Evolutionary conservation across 2,888 invertebrate species (phyloP).

Genomic region (Ennomos quercinarius): DNA sequence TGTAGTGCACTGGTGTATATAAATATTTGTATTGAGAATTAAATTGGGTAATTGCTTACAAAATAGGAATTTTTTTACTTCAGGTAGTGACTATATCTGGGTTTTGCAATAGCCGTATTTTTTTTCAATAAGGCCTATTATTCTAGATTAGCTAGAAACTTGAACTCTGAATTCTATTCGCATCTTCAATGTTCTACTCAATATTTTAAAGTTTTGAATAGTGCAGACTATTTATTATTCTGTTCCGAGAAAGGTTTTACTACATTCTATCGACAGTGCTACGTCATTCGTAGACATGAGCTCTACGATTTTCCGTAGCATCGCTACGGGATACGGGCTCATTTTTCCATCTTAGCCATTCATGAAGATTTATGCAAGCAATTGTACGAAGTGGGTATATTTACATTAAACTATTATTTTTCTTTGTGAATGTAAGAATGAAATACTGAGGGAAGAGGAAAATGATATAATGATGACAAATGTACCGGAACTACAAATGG

Average conservation of each 20-base stretch:
- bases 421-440: slow-evolving; percentile 1
- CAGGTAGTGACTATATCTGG: too few relatives aligned
- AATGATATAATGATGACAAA: slow-evolving; percentile 16
- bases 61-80: too few relatives aligned
- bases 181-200: too few relatives aligned
- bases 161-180: too few relatives aligned
- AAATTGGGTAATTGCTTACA: not conserved
- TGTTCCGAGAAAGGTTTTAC: not conserved
- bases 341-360: slow-evolving; percentile 29
- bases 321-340: slow-evolving; percentile 22
- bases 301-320: slow-evolving; percentile 22
- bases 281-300: slow-evolving; percentile 19
- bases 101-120: too few relatives aligned
- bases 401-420: slow-evolving; percentile 27
- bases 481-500: not conserved
- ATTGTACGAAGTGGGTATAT: slow-evolving; percentile 21
- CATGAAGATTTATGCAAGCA: slow-evolving; percentile 26
- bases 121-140: too few relatives aligned
- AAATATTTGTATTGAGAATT: slow-evolving; percentile 4
- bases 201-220: too few relatives aligned
- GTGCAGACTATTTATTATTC: not conserved
- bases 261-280: slow-evolving; percentile 5
- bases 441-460: slow-evolving; percentile 11
- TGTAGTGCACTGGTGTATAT: slow-evolving; percentile 4
- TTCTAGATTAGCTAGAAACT: too few relatives aligned